These are phyloP conservation scores for Drosophila mimetica DNA, from an alignment of 2,888 invertebrate species.

Conservation along the genomic window DNA sequence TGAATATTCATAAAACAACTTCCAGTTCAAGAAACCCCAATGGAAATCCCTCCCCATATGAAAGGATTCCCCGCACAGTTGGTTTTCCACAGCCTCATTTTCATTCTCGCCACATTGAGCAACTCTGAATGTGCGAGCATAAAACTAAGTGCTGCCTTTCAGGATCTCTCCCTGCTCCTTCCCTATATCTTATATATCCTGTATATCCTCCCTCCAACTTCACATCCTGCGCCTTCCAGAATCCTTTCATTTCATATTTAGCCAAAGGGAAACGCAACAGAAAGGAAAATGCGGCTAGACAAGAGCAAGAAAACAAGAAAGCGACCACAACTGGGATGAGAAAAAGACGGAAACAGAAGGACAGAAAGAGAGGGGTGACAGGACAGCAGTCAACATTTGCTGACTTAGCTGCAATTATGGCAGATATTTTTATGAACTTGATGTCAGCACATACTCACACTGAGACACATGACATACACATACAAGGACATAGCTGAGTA, in stretches of 20 bases:
- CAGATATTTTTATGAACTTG: conserved; percentile 67
- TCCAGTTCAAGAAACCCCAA: neutral
- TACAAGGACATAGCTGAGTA: neutral
- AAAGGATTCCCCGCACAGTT: neutral
- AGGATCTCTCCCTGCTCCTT: conserved; percentile 23
- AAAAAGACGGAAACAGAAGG: conserved; percentile 9
- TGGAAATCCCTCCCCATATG: neutral
- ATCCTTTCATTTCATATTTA: conserved; percentile 67
- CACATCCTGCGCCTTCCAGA: conserved; percentile 52
- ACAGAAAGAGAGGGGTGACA: neutral
- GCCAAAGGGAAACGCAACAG: conserved; percentile 42
- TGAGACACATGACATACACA: conserved; percentile 25
- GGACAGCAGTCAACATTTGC: conserved; percentile 61
- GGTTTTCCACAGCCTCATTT: conserved; percentile 12
- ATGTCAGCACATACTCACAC: conserved; percentile 46
- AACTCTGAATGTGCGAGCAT: conserved; percentile 47
- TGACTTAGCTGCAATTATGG: conserved; percentile 73
- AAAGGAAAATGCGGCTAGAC: conserved; percentile 43
- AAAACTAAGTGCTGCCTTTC: conserved; percentile 56
- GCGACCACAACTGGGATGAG: conserved; percentile 1
- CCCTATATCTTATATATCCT: conserved; percentile 8
- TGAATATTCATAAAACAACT: neutral
- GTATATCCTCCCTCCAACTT: conserved; percentile 25
- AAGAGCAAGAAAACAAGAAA: conserved; percentile 19
- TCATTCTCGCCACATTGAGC: conserved; percentile 54